Base-by-base conservation (phyloP, 2,797 vertebrate species). In the Sparidentex hasta region DNA sequence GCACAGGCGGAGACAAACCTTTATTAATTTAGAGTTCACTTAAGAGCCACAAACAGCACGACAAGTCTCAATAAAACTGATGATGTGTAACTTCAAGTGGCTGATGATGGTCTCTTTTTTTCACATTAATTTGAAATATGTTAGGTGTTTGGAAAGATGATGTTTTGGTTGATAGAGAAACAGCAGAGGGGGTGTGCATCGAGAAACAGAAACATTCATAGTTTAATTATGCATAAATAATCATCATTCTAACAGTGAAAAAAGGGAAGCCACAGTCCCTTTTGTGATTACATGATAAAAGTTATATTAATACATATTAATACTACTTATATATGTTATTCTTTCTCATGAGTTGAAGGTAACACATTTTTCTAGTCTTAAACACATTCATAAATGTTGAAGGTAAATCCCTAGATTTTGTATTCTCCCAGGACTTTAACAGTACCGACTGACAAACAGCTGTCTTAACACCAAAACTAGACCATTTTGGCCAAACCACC, bases 81-180 rank as follows among this genome's bases (percentile, higher is more conserved):
- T 72, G 78, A 74, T 62, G 76, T 59, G 54, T 55, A 74, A 62
- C 78, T 69, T 77, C 8, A 78, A 61, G 72, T 75, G 74, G 61
- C 46, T 59, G 51, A 50, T 74, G 29, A 68, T 27, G 33, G 71
- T 65, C 47, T 50, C 71, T 54, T 72, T 66, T 71, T 83, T 85
- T 83, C 78, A 71, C 64, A 75, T 83, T 82, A 84, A 78, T 54
- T 14, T 77, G 27, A 72, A 72, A 80, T 64, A 71, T 29, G 29
- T 54, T 29, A 44, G 58, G 29, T 83, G 70, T 76, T 85, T 67
- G 33, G 25, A 27, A 52, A 74, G 64, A 85, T 66, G 20, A 76
- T 33, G 56, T 64, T 72, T 84, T 20, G 50, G 50, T 55, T 75
- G 62, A 55, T 18, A 52, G 33, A 75, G 73, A 41, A 79, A 62